Base-by-base conservation (phyloP, 2,113 vertebrate species). In the Nansenia antarctica region DNA sequence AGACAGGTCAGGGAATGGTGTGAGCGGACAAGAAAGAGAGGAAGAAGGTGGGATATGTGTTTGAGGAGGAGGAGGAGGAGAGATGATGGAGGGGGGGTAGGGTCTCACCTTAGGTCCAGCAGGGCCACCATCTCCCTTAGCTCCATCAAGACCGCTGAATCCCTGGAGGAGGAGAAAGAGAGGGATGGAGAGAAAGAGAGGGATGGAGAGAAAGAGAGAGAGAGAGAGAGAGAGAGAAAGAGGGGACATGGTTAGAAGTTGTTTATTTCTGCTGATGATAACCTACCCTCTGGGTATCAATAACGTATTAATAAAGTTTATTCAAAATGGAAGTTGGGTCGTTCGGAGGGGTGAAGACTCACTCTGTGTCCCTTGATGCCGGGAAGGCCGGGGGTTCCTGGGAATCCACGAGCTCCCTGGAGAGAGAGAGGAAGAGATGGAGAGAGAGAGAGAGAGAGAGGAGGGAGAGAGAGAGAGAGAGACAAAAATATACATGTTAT, bases 331-430 rank as follows among this genome's bases (percentile, higher is more conserved):
- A n/a, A n/a, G n/a, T n/a, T n/a, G n/a, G n/a, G n/a, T n/a, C n/a
- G 32, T 24, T 7, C 8, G 55, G 5, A 31, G 4, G 15, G n/a
- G 18, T 22, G 7, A 32, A 42, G n/a, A 94, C 98, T 98, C 76
- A 99, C 98, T 90, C 97, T 92, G 94, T 98, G 96, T 92, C 98
- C 98, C 91, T 98, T 99, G 94, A 98, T 96, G 82, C 98, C 98
- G 2, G 97, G 97, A 57, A 99, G 92, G 60, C 98, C 97, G 0
- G 98, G 97, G 52, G 96, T 99, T 94, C 98, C 98, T 3, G 98
- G 98, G 86, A 99, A 94, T 82, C 98, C 98, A 75, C 98, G 96
- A 68, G 97, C 97, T 67, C 97, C 98, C 98, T 99, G 72, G 7
- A 34, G 3, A 57, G 14, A 24, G n/a, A 24, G 30, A 61, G 1